A percentile compares a stretch with the other conserved stretches of the same genome.
These are phyloP conservation scores for Netelia virgata DNA, from an alignment of 2,888 invertebrate species.

Conservation along the genomic window DNA sequence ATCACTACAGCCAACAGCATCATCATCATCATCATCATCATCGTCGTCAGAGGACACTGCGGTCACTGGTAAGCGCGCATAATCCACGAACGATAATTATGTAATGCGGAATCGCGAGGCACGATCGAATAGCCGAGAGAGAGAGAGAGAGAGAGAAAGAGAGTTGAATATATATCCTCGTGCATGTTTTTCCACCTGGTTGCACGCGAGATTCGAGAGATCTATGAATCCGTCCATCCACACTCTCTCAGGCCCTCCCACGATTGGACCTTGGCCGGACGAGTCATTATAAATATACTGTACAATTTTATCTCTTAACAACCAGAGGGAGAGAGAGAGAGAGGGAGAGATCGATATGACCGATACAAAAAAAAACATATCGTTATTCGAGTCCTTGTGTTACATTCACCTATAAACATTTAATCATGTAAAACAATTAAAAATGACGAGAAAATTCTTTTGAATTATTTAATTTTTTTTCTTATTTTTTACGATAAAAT, in stretches of 20 bases:
- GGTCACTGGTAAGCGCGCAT: constrained; percentile 70
- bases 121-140: constrained; percentile 52
- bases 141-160: not conserved
- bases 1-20: constrained; percentile 17
- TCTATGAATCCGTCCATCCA: constrained; percentile 17
- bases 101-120: constrained; percentile 67
- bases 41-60: constrained; percentile 71
- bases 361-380: constrained; percentile 35
- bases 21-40: constrained; percentile 44
- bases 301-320: constrained; percentile 7
- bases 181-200: constrained; percentile 62
- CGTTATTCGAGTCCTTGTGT: constrained; percentile 49
- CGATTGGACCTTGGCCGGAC: constrained; percentile 54
- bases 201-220: constrained; percentile 63
- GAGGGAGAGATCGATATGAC: constrained; percentile 44
- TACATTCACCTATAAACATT: constrained; percentile 34
- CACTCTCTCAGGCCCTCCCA: constrained; percentile 5
- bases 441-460: not conserved
- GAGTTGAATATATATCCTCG: constrained; percentile 5
- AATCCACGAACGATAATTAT: constrained; percentile 72
- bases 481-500: no score
- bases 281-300: constrained; percentile 55
- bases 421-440: not conserved
- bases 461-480: no score
- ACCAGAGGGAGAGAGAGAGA: no score